Evolutionary conservation across 1,140 invertebrate species (phyloP).

Genomic region (Ephestia elutella): DNA sequence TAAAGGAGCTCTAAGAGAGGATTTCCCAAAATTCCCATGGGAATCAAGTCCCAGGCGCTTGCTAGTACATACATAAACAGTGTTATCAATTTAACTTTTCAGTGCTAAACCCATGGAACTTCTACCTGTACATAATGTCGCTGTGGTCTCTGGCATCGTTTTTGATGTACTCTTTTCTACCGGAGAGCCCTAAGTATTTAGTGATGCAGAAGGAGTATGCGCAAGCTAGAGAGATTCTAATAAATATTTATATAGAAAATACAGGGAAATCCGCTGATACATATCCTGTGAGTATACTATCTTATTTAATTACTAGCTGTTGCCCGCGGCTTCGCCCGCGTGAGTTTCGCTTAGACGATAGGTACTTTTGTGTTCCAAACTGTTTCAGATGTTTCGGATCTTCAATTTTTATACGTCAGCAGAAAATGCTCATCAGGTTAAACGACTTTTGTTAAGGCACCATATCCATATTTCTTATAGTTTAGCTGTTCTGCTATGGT

Average conservation of each 20-base stretch:
- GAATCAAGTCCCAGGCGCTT: too few species aligned
- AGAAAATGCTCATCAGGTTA: too few species aligned
- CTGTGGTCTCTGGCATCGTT: constrained; percentile 39
- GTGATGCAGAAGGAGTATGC: constrained; percentile 48
- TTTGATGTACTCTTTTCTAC: constrained; percentile 39
- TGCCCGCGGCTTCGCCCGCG: too few species aligned
- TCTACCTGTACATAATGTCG: constrained; percentile 48
- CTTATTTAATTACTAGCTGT: neutral
- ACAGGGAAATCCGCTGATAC: constrained; percentile 51
- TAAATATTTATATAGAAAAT: constrained; percentile 50
- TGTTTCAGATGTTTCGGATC: too few species aligned
- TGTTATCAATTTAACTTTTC: constrained; percentile 27
- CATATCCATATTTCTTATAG: too few species aligned
- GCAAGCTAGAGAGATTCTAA: constrained; percentile 47
- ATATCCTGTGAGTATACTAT: constrained; percentile 49
- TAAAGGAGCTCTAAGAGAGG: too few species aligned
- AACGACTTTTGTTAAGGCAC: too few species aligned
- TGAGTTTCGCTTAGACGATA: neutral
- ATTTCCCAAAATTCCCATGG: too few species aligned
- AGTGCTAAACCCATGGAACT: constrained; percentile 60
- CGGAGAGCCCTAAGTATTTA: constrained; percentile 58
- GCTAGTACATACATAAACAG: too few species aligned
- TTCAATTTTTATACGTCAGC: too few species aligned
- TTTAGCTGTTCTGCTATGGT: too few species aligned
- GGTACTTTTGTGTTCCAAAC: too few species aligned